A percentile compares a stretch with the other conserved stretches of the same genome.
Conservation (phyloP, 35 echinoderm and acorn worm genomes). For the Ophioderma brevispina region DNA sequence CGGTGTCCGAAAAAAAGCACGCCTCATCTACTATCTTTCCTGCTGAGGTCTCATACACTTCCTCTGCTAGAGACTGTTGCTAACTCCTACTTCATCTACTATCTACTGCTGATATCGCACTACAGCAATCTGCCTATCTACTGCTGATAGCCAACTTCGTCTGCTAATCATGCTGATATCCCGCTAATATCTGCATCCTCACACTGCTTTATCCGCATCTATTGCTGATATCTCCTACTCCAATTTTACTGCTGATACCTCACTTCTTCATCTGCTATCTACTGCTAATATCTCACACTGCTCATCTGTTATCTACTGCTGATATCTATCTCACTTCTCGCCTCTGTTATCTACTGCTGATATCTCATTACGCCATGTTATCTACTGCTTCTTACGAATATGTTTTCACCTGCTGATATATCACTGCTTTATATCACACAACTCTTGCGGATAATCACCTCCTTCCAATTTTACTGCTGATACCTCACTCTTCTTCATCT, state of each 20-base stretch:
- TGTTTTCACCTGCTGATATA: background rate
- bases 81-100: background rate
- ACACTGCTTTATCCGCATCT: no score
- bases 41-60: background rate
- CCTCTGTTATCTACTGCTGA: background rate
- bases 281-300: background rate
- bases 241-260: background rate
- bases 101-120: background rate
- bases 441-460: background rate
- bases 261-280: background rate
- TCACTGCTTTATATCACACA: no score
- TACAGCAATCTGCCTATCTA: background rate
- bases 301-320: background rate
- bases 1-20: background rate
- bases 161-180: no score
- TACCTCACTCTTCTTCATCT: background rate
- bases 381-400: no score
- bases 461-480: background rate
- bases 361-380: background rate
- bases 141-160: background rate
- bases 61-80: background rate
- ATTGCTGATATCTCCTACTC: background rate
- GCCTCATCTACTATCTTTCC: background rate
- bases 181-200: no score
- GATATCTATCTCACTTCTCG: background rate